Base-by-base conservation (phyloP, 2,113 vertebrate genomes). In the Trogon surrucura region DNA sequence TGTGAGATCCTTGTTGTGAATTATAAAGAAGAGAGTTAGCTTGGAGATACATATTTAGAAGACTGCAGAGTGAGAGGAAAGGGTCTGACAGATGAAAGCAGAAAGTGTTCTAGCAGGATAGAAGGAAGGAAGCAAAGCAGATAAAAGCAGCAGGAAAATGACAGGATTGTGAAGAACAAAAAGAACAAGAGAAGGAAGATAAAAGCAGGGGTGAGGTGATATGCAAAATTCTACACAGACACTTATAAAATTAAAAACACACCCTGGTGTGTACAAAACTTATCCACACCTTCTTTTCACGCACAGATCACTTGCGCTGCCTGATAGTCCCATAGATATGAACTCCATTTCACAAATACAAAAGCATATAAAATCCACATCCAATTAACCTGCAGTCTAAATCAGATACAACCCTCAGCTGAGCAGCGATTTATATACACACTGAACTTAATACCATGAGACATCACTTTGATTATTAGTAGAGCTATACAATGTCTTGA, bases 171-270 rank as follows among this genome's bases (percentile, higher is more conserved):
- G 65, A 81, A 97, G 95, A 97, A 87, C 56, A 93, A 86, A 96
- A 93, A 81, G 81, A 73, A 67, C 32, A 81, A 34, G 51, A 84
- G 56, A 94, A 90, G 75, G 48, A 92, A 93, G 93, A 96, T 96
- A 95, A 97, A 96, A 97, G 83, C 21, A 72, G 45, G 56, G 90
- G 83, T 5, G 88, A 96, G 85, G 88, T 88, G 82, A 92, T 97
- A 93, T 57, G 93, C 80, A 96, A 94, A 96, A 94, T 78, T 93
- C 83, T 84, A 61, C 69, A 87, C 61, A 97, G 88, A 95, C 73
- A 94, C 66, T 67, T 89, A 75, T 23, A 96, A 95, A 95, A 97
- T 88, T 89, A 89, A 95, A 93, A 94, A 70, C 94, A 95, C 89
- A 80, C 93, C 87, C 93, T 95, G 47, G 30, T 97, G 89, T 88